Percentiles rank a stretch among this genome's conserved stretches.
Evolutionary conservation across 1,140 invertebrate species (phyloP).

Genomic region (Elysia chlorotica): DNA sequence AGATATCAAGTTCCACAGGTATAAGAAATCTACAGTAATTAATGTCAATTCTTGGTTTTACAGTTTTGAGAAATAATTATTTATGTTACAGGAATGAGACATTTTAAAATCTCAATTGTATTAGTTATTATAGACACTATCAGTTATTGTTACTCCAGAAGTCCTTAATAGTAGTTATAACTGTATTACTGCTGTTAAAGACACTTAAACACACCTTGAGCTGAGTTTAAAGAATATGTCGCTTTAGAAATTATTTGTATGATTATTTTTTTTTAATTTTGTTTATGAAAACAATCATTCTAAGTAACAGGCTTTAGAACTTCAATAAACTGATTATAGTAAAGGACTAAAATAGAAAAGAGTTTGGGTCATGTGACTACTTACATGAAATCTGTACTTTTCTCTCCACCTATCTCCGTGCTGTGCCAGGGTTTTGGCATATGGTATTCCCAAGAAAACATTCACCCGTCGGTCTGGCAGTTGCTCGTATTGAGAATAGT

Average conservation of each 20-base stretch:
- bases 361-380: neutral
- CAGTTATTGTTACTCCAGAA: no score
- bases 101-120: neutral
- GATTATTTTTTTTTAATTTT: neutral
- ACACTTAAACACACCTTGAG: neutral
- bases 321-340: neutral
- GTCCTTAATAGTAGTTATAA: no score
- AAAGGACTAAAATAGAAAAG: neutral
- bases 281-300: neutral
- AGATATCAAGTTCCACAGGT: no score
- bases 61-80: neutral
- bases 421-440: slow-evolving; percentile 38
- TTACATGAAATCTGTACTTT: slow-evolving; percentile 44
- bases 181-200: no score
- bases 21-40: no score
- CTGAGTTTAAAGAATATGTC: no score
- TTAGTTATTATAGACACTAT: no score
- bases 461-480: slow-evolving; percentile 32
- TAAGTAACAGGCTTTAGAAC: neutral
- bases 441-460: slow-evolving; percentile 40
- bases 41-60: neutral
- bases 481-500: slow-evolving; percentile 33
- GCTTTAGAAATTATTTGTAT: neutral
- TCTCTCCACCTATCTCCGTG: slow-evolving; percentile 33
- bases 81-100: neutral